Conservation (phyloP, 2,113 vertebrate species). For the Ptilonorhynchus violaceus region DNA sequence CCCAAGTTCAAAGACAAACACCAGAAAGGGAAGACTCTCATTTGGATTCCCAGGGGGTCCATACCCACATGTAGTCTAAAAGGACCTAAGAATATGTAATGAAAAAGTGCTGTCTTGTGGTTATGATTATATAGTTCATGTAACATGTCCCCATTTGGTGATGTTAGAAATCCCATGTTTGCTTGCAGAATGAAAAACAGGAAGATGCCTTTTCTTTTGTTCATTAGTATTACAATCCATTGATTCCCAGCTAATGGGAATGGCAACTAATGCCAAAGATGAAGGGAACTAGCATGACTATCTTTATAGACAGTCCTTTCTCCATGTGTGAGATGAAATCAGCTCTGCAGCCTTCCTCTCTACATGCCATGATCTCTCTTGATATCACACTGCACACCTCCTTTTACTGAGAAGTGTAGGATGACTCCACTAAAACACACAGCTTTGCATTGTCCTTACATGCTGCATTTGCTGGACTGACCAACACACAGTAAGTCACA, state of each 20-base stretch:
- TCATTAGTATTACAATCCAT: not conserved
- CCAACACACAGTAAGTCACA: not conserved
- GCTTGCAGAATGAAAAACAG: not conserved
- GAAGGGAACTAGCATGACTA: not conserved
- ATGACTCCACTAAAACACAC: not conserved
- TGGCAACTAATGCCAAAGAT: not conserved
- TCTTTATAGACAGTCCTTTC: not conserved
- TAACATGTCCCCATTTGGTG: not conserved
- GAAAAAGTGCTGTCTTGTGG: not conserved
- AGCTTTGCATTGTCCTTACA: not conserved
- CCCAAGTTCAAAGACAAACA: conserved; percentile 50
- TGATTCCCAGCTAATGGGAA: not conserved
- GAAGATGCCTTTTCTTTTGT: not conserved
- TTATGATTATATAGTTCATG: not conserved
- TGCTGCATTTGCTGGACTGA: not conserved
- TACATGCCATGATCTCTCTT: not conserved
- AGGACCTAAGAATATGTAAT: not conserved
- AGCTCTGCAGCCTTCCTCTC: not conserved
- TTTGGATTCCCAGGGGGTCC: not conserved
- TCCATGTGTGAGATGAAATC: not conserved
- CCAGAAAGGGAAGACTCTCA: not conserved
- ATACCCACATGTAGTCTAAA: not conserved
- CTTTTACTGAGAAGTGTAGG: not conserved
- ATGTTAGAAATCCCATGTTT: not conserved
- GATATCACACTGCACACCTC: not conserved